Evolutionary conservation across 2,797 vertebrate species (phyloP).

Genomic region (Epinephelus malabaricus): DNA sequence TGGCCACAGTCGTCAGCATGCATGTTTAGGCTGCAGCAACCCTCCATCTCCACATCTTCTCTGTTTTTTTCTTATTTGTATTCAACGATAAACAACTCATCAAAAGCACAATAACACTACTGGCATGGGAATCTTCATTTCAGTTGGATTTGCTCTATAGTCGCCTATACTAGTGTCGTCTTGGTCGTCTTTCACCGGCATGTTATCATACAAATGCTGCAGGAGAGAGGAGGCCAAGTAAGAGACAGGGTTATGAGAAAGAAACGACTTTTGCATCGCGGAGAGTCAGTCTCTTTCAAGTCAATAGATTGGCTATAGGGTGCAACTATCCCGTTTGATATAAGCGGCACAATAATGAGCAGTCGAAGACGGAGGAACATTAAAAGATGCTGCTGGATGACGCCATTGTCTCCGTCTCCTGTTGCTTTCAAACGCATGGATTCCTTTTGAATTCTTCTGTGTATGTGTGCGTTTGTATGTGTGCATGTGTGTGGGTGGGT

Average conservation of each 20-base stretch:
- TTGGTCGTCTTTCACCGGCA: constrained; percentile 31
- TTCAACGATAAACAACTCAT: constrained; percentile 54
- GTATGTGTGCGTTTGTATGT: background rate
- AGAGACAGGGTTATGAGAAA: constrained; percentile 13
- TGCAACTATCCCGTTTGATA: constrained; percentile 50
- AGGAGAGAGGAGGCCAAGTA: constrained; percentile 41
- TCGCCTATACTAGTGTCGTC: constrained; percentile 32
- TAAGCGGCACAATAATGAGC: constrained; percentile 68
- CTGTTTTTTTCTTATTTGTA: constrained; percentile 20
- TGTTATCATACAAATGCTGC: constrained; percentile 52
- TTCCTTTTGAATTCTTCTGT: constrained; percentile 57
- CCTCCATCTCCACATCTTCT: constrained; percentile 17
- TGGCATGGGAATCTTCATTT: constrained; percentile 3
- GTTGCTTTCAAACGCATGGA: constrained; percentile 66
- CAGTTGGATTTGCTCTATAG: constrained; percentile 31
- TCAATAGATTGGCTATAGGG: constrained; percentile 51
- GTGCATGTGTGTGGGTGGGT: constrained; percentile 45
- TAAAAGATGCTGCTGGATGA: constrained; percentile 60
- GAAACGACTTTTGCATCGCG: constrained; percentile 57
- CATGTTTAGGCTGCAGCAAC: constrained; percentile 59
- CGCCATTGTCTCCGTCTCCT: constrained; percentile 43
- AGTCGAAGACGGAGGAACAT: constrained; percentile 48
- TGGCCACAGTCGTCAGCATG: constrained; percentile 72
- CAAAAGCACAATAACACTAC: constrained; percentile 56
- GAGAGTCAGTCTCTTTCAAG: constrained; percentile 60